These are phyloP conservation scores for Chirona hameri DNA, from an alignment of 2,888 invertebrate species.

Conservation along the genomic window DNA sequence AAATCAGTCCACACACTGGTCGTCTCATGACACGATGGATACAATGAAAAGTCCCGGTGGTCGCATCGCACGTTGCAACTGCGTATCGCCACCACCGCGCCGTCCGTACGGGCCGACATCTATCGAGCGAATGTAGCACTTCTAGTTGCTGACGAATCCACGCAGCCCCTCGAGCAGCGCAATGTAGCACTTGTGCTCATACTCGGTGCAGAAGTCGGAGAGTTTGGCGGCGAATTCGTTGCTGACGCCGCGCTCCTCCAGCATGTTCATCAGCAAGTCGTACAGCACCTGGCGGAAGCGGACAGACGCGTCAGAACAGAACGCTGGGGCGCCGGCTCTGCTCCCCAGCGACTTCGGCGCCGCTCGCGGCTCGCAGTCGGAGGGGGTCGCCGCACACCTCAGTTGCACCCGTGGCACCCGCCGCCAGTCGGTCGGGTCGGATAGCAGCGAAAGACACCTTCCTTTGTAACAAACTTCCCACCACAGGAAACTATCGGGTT, in stretches of 20 bases:
- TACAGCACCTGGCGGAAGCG: constrained; percentile 70
- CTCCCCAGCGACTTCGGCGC: no score
- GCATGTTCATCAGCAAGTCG: constrained; percentile 86
- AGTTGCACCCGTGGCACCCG: no score
- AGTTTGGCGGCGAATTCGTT: constrained; percentile 89
- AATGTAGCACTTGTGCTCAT: constrained; percentile 91
- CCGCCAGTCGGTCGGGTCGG: no score
- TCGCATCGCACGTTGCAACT: neutral
- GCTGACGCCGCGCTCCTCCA: constrained; percentile 93
- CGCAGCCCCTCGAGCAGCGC: constrained; percentile 79
- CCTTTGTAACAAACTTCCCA: no score
- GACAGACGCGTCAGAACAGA: no score
- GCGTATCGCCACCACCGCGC: constrained; percentile 2
- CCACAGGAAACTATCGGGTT: no score
- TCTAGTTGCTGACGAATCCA: constrained; percentile 61
- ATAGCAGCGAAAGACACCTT: no score
- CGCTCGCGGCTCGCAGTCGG: no score
- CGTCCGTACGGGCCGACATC: neutral
- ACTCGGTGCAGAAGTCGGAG: constrained; percentile 80
- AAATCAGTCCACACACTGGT: neutral
- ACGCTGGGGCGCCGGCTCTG: no score
- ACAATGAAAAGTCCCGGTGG: neutral
- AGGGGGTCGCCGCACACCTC: no score
- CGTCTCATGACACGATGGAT: neutral
- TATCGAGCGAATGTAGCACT: neutral